Conservation (phyloP, 2,888 invertebrate species). For the Diarsia mendica region DNA sequence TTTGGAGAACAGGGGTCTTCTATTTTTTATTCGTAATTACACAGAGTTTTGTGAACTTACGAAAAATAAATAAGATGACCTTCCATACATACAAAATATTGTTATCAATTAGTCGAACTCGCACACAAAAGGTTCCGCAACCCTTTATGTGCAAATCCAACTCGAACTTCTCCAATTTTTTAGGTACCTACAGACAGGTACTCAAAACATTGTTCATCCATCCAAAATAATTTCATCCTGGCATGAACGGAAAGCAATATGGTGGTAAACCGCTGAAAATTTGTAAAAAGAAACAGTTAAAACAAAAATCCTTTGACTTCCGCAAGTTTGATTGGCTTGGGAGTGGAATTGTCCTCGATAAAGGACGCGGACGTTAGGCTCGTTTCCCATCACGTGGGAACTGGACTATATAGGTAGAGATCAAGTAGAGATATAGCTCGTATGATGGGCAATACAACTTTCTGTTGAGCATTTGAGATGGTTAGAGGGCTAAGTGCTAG, state of each 20-base stretch:
- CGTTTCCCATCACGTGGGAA: conserved; percentile 10
- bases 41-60: too few species aligned
- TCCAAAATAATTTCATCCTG: conserved; percentile 25
- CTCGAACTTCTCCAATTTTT: not conserved
- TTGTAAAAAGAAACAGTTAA: conserved; percentile 39
- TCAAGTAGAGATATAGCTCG: too few species aligned
- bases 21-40: too few species aligned
- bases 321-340: conserved; percentile 52
- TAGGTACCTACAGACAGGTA: conserved; percentile 15
- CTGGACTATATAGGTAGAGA: conserved; percentile 9
- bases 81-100: too few species aligned
- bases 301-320: conserved; percentile 55
- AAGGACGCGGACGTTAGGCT: conserved; percentile 40
- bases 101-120: too few species aligned
- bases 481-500: not conserved
- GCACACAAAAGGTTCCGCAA: too few species aligned
- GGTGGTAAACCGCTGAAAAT: conserved; percentile 44
- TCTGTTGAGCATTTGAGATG: not conserved
- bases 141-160: not conserved
- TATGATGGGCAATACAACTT: not conserved
- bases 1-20: too few species aligned
- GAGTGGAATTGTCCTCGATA: conserved; percentile 55
- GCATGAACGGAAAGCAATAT: conserved; percentile 49
- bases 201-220: conserved; percentile 7
- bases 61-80: too few species aligned